Conservation (phyloP, 2,888 invertebrate species). For the Pristionchus entomophagus region DNA sequence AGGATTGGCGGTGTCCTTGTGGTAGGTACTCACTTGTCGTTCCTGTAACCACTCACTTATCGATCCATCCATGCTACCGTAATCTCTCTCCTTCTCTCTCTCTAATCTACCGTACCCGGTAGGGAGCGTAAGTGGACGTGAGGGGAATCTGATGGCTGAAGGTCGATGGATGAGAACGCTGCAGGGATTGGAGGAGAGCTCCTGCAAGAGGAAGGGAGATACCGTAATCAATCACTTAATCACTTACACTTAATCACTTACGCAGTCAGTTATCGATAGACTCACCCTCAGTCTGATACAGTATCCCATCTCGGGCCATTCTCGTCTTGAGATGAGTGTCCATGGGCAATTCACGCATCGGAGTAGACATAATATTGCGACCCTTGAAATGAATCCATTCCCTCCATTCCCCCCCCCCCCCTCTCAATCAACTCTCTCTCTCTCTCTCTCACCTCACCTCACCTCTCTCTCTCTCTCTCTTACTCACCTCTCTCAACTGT, state of each 20-base stretch:
- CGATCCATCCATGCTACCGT: neutral
- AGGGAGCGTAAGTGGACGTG: slow-evolving; percentile 22
- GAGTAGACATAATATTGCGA: neutral
- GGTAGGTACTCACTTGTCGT: slow-evolving; percentile 62
- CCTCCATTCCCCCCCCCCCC: no score
- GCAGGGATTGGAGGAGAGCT: neutral
- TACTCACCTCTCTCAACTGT: neutral
- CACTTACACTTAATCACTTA: no score
- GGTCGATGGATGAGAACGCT: neutral
- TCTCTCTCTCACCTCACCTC: no score
- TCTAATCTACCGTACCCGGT: neutral
- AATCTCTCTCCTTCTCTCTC: neutral
- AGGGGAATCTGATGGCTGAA: slow-evolving; percentile 35
- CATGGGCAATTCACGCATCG: neutral
- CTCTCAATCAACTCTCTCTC: no score
- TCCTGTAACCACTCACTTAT: neutral
- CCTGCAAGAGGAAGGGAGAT: neutral
- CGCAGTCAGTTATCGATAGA: neutral
- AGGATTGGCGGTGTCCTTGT: slow-evolving; percentile 61
- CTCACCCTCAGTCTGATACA: slow-evolving; percentile 5
- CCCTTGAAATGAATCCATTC: neutral
- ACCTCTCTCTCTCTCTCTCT: no score
- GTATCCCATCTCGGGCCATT: neutral
- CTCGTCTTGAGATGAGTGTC: slow-evolving; percentile 19
- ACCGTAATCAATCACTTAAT: no score